Percentiles rank a stretch among this genome's conserved stretches.
Evolutionary conservation across 2,113 vertebrate species (phyloP).

Genomic region (Isichthys henryi): DNA sequence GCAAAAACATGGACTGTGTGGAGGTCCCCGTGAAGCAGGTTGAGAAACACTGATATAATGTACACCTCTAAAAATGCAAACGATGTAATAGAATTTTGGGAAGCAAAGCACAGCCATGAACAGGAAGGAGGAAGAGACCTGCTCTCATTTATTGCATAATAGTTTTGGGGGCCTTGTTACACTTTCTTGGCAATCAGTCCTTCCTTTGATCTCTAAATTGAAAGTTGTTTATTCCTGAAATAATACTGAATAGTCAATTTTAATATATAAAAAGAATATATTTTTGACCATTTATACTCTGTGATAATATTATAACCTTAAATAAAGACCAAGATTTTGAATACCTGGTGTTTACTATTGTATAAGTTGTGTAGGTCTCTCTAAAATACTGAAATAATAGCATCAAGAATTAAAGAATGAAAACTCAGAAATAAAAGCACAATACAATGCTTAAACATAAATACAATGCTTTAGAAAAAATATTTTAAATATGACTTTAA

Average conservation of each 20-base stretch:
- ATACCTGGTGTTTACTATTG: background rate
- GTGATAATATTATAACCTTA: background rate
- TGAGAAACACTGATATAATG: background rate
- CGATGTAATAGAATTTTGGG: background rate
- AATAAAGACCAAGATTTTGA: background rate
- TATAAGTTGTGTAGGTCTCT: background rate
- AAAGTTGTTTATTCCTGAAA: background rate
- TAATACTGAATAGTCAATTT: background rate
- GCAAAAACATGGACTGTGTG: background rate
- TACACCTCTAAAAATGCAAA: background rate
- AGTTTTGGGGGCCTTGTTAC: background rate
- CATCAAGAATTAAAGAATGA: background rate
- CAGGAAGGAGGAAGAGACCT: background rate
- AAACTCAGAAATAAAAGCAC: background rate
- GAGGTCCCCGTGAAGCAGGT: background rate
- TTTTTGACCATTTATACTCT: background rate
- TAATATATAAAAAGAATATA: background rate
- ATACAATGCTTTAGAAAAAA: background rate
- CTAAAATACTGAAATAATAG: background rate
- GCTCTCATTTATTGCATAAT: background rate
- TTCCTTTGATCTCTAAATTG: background rate
- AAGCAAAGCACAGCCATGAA: background rate
- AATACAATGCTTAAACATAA: background rate
- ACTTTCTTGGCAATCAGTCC: background rate
- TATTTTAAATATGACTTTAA: background rate